Percentiles rank a stretch among this genome's conserved stretches.
phyloP scores from a whole-genome alignment of 2,888 invertebrate genomes.

The Conops quadrifasciatus region DNA sequence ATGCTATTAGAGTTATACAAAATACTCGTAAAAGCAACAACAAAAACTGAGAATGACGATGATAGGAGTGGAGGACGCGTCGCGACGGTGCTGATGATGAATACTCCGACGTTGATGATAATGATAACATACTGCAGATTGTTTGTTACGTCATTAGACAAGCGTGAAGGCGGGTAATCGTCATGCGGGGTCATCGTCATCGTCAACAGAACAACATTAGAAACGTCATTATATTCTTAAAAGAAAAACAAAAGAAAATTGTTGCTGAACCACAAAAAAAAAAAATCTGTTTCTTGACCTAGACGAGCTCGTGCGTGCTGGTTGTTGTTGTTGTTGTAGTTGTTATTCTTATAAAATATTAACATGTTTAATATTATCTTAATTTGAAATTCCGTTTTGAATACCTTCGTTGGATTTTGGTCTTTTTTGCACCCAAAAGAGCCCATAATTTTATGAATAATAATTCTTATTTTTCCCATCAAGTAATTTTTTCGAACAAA shows the following conservation, averaged over 20 bases:
- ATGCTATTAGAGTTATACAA: conserved; percentile 8
- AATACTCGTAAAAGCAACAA: not conserved
- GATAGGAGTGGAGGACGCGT: not conserved
- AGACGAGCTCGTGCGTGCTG: conserved; percentile 39
- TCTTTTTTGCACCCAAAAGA: not conserved
- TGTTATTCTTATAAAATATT: no score
- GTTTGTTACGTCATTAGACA: not conserved
- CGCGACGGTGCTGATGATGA: no score
- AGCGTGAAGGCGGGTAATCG: conserved; percentile 7
- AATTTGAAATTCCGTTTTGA: no score
- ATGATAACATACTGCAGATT: no score
- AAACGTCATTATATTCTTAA: no score
- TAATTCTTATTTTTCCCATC: conserved; percentile 60
- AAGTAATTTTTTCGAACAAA: conserved; percentile 54
- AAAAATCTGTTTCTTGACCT: no score
- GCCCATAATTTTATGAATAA: conserved; percentile 57
- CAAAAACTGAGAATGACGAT: not conserved
- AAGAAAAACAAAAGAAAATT: no score
- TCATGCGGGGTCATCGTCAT: no score
- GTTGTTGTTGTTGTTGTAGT: not conserved
- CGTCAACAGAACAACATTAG: no score
- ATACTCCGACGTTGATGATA: no score
- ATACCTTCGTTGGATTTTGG: not conserved
- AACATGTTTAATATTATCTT: no score
- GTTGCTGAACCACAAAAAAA: no score